These are phyloP conservation scores for Dioctria rufipes DNA, from an alignment of 2,888 invertebrate genomes.

Conservation along the genomic window DNA sequence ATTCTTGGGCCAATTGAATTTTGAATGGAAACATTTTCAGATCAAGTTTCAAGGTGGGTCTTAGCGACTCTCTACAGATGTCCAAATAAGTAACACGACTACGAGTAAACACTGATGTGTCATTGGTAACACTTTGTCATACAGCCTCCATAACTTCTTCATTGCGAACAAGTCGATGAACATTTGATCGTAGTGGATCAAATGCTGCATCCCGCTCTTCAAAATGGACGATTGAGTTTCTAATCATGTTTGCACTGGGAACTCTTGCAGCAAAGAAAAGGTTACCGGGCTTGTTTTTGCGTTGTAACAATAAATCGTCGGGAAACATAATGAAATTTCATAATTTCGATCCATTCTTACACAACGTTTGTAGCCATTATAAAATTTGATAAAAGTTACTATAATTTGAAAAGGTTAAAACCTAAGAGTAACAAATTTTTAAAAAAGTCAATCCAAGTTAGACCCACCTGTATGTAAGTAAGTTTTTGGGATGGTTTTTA, in stretches of 20 bases:
- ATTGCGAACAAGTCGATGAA: constrained; percentile 11
- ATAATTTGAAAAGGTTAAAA: no score
- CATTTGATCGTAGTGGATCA: constrained; percentile 10
- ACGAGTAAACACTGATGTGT: constrained; percentile 49
- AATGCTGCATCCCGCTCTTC: constrained; percentile 26
- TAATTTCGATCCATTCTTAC: not conserved
- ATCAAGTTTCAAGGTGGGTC: not conserved
- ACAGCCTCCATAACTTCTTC: constrained; percentile 52
- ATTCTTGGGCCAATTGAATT: constrained; percentile 42
- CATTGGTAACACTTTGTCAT: constrained; percentile 50
- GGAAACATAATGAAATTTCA: not conserved
- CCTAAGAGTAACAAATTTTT: no score
- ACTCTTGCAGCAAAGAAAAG: not conserved
- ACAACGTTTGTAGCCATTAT: not conserved
- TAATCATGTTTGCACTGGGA: constrained; percentile 24
- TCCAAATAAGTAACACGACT: constrained; percentile 5
- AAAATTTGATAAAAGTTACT: not conserved
- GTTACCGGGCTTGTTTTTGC: not conserved
- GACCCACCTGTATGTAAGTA: no score
- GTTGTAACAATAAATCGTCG: not conserved
- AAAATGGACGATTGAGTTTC: constrained; percentile 34
- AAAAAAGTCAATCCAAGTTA: no score
- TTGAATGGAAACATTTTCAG: constrained; percentile 48
- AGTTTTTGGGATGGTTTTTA: no score
- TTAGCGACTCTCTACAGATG: constrained; percentile 7